A percentile compares a stretch with the other conserved stretches of the same genome.
phyloP scores from a whole-genome alignment of 2,888 invertebrate genomes.

The Coleophora flavipennella region DNA sequence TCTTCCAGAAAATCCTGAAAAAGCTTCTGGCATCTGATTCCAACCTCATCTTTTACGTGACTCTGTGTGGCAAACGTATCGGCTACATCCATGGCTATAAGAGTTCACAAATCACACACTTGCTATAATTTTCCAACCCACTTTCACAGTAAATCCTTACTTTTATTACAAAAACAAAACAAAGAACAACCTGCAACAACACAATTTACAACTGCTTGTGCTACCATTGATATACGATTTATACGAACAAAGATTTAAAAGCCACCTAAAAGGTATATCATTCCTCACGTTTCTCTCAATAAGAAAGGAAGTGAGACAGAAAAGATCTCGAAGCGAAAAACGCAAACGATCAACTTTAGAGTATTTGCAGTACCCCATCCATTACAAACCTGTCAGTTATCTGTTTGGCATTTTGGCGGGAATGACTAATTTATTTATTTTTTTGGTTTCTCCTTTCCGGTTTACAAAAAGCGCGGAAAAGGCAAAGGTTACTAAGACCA shows the following conservation, averaged over 20 bases:
- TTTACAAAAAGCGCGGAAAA: too few species aligned
- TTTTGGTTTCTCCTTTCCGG: too few species aligned
- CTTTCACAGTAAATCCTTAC: neutral
- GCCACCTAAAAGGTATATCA: neutral
- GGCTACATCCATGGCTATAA: constrained; percentile 82
- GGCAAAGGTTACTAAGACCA: too few species aligned
- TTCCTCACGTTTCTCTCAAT: neutral
- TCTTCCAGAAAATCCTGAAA: constrained; percentile 97
- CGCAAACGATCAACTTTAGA: neutral
- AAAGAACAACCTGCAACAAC: neutral
- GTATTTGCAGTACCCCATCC: neutral
- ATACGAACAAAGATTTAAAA: neutral
- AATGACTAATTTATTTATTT: constrained; percentile 3
- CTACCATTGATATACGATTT: neutral
- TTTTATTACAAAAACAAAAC: neutral
- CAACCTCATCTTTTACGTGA: constrained; percentile 92
- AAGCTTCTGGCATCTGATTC: constrained; percentile 92
- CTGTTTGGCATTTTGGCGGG: constrained; percentile 18
- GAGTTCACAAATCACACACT: too few species aligned
- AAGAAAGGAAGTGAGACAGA: too few species aligned
- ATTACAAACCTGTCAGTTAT: constrained; percentile 9
- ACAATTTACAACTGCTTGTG: neutral
- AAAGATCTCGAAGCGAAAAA: neutral
- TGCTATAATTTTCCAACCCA: neutral
- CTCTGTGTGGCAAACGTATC: constrained; percentile 81